These are phyloP conservation scores for Sebastiscus albofasciatus DNA, from an alignment of 2,797 vertebrate species.

Conservation along the genomic window DNA sequence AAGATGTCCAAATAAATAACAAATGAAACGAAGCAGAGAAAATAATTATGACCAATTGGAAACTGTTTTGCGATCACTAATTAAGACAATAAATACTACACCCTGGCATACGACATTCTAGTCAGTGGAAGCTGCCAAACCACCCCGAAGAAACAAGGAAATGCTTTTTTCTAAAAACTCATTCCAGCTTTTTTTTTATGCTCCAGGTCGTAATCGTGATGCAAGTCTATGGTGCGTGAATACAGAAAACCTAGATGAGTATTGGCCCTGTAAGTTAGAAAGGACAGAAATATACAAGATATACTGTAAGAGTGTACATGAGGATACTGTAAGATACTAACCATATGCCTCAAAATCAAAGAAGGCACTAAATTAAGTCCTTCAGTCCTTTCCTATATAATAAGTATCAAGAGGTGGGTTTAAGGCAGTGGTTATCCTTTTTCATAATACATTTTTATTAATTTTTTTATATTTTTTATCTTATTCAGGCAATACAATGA, in stretches of 20 bases:
- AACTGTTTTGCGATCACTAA: slow-evolving; percentile 30
- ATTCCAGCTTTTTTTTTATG: slow-evolving; percentile 42
- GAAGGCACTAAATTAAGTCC: slow-evolving; percentile 79
- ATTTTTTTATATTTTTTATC: slow-evolving; percentile 11
- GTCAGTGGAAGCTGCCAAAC: slow-evolving; percentile 65
- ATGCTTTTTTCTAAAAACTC: neutral
- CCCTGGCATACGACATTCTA: slow-evolving; percentile 66
- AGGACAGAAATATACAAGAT: slow-evolving; percentile 67
- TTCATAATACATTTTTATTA: slow-evolving; percentile 45
- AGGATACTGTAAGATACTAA: slow-evolving; percentile 62
- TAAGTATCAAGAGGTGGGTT: slow-evolving; percentile 67
- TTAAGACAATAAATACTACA: slow-evolving; percentile 59
- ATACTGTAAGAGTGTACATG: slow-evolving; percentile 55
- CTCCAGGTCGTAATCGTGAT: slow-evolving; percentile 41
- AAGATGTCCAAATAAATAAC: slow-evolving; percentile 73
- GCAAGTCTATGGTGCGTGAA: slow-evolving; percentile 38
- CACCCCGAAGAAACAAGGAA: slow-evolving; percentile 30
- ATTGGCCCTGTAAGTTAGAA: slow-evolving; percentile 59
- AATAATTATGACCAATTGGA: slow-evolving; percentile 43
- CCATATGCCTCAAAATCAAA: slow-evolving; percentile 71
- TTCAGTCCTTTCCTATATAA: slow-evolving; percentile 68
- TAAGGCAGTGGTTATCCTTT: slow-evolving; percentile 82
- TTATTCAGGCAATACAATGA: slow-evolving; percentile 58
- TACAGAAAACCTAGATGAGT: slow-evolving; percentile 53
- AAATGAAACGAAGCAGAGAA: slow-evolving; percentile 66